Evolutionary conservation across 2,888 invertebrate genomes (phyloP).

Genomic region (Chaitophorus viminalis): DNA sequence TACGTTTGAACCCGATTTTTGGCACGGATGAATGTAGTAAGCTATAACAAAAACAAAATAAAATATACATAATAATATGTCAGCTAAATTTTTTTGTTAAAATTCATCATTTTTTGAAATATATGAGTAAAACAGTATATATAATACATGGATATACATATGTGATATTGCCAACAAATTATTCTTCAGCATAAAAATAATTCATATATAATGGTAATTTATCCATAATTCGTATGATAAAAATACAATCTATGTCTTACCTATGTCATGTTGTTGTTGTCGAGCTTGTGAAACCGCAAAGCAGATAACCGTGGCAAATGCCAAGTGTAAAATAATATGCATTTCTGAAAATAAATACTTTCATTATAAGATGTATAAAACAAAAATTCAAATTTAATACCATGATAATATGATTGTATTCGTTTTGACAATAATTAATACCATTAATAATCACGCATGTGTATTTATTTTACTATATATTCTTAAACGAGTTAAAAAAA

Average conservation of each 20-base stretch:
- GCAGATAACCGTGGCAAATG: slow-evolving; percentile 4
- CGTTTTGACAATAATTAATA: background rate
- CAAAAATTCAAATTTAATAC: background rate
- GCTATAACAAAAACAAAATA: slow-evolving; percentile 63
- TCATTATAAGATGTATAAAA: background rate
- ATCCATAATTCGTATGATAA: too few species aligned
- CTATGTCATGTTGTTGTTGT: slow-evolving; percentile 55
- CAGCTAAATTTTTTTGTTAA: too few species aligned
- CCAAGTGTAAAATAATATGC: slow-evolving; percentile 22
- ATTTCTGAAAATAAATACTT: slow-evolving; percentile 32
- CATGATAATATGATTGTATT: too few species aligned
- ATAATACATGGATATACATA: too few species aligned
- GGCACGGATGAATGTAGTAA: slow-evolving; percentile 80
- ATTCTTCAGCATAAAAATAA: too few species aligned
- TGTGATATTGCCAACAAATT: too few species aligned
- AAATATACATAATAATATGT: too few species aligned
- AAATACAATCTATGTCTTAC: background rate
- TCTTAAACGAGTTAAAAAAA: too few species aligned
- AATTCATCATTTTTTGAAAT: background rate
- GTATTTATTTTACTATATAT: too few species aligned
- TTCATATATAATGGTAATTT: too few species aligned
- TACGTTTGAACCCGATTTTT: slow-evolving; percentile 76
- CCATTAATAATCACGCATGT: too few species aligned
- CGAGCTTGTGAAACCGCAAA: slow-evolving; percentile 16
- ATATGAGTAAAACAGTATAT: too few species aligned